Conservation (phyloP, 1,140 invertebrate species). For the Helicoverpa zea region DNA sequence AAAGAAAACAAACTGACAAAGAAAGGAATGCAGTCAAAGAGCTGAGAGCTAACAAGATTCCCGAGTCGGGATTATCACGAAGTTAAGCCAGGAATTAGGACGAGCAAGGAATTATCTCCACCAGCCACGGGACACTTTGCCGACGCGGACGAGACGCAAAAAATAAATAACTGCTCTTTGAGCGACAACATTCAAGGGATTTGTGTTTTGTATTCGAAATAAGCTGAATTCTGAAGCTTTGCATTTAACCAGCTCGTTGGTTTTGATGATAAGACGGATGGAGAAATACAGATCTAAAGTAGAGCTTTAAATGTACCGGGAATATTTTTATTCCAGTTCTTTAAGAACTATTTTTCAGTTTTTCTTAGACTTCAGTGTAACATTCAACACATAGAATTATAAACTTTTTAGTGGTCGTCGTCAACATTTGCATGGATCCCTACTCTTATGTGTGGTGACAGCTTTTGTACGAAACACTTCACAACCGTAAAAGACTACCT, state of each 20-base stretch:
- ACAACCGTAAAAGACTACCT: too few relatives aligned
- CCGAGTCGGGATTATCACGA: constrained; percentile 34
- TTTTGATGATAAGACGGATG: constrained; percentile 11
- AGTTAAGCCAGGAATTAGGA: constrained; percentile 44
- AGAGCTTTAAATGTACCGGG: neutral
- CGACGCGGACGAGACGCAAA: neutral
- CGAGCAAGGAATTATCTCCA: constrained; percentile 20
- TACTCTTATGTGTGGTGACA: too few relatives aligned
- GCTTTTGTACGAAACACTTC: neutral
- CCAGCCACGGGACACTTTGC: constrained; percentile 2
- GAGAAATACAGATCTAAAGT: constrained; percentile 13
- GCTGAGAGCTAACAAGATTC: constrained; percentile 42
- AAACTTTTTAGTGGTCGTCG: too few relatives aligned
- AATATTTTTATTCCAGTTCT: too few relatives aligned
- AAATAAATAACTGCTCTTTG: constrained; percentile 39
- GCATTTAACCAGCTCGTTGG: constrained; percentile 33
- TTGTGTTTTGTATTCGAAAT: constrained; percentile 34
- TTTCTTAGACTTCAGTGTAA: too few relatives aligned
- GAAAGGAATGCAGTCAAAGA: constrained; percentile 42
- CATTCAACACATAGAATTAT: too few relatives aligned
- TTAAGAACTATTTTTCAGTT: too few relatives aligned
- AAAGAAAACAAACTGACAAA: constrained; percentile 38
- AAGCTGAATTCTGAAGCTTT: constrained; percentile 24
- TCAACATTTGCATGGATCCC: too few relatives aligned
- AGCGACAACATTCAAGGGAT: constrained; percentile 37